Conservation (phyloP, 2,797 vertebrate species). For the Garrulus glandarius region DNA sequence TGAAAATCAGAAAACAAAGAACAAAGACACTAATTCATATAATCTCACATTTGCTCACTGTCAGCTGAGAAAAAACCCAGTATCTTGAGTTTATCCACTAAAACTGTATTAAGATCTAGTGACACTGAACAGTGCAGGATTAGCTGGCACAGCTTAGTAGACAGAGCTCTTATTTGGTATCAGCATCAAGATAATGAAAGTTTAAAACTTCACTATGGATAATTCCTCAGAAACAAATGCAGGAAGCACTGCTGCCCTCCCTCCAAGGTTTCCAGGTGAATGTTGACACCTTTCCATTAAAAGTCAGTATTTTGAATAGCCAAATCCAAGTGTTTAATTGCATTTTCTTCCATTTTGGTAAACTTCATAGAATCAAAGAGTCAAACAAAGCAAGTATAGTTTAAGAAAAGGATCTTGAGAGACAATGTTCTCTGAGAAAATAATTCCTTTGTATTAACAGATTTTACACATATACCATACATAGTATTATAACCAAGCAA, state of each 20-base stretch:
- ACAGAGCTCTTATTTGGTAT: background rate
- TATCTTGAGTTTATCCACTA: background rate
- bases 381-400: background rate
- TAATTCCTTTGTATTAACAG: background rate
- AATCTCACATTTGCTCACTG: background rate
- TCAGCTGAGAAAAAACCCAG: background rate
- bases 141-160: background rate
- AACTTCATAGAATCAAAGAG: background rate
- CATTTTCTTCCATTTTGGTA: background rate
- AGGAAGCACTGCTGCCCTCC: background rate
- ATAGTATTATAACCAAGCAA: background rate
- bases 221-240: background rate
- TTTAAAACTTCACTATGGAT: background rate
- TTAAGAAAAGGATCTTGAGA: background rate
- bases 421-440: background rate
- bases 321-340: background rate
- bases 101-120: background rate
- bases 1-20: background rate
- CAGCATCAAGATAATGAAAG: background rate
- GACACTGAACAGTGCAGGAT: background rate
- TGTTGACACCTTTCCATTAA: background rate
- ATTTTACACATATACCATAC: background rate
- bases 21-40: background rate
- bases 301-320: background rate
- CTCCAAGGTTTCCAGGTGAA: background rate